Evolutionary conservation across 2,797 vertebrate species (phyloP).

Genomic region (Vultur gryphus): DNA sequence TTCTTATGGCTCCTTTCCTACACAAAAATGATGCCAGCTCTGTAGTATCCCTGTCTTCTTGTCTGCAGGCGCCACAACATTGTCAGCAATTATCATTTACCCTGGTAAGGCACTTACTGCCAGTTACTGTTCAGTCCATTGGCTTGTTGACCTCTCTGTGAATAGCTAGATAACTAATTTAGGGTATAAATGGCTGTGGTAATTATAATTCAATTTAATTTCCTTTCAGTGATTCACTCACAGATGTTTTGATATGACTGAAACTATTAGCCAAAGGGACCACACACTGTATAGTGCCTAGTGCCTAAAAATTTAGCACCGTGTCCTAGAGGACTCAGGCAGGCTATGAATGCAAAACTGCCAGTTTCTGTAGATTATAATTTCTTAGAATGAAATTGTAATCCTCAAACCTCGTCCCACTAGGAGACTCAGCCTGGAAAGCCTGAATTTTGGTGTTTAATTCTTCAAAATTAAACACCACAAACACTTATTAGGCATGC

Average conservation of each 20-base stretch:
- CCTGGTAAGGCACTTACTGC: constrained; percentile 16
- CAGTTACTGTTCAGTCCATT: constrained; percentile 16
- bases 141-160: not conserved
- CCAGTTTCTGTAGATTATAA: not conserved
- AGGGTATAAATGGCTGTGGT: constrained; percentile 23
- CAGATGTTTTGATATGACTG: constrained; percentile 10
- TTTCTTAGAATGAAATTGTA: not conserved
- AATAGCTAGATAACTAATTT: constrained; percentile 48
- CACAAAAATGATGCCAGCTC: not conserved
- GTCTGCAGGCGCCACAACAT: constrained; percentile 12
- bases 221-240: constrained; percentile 28
- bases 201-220: constrained; percentile 54
- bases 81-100: constrained; percentile 16
- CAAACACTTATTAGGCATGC: not conserved
- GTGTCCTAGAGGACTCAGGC: not conserved
- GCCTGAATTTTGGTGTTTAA: not conserved
- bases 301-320: not conserved
- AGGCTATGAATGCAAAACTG: not conserved
- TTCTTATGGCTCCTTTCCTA: not conserved
- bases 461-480: not conserved
- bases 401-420: not conserved
- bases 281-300: not conserved
- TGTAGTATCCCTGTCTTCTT: not conserved
- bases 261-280: constrained; percentile 13
- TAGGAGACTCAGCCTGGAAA: not conserved